These are phyloP conservation scores for Heterodera schachtii DNA, from an alignment of 1,140 invertebrate species.

Conservation along the genomic window DNA sequence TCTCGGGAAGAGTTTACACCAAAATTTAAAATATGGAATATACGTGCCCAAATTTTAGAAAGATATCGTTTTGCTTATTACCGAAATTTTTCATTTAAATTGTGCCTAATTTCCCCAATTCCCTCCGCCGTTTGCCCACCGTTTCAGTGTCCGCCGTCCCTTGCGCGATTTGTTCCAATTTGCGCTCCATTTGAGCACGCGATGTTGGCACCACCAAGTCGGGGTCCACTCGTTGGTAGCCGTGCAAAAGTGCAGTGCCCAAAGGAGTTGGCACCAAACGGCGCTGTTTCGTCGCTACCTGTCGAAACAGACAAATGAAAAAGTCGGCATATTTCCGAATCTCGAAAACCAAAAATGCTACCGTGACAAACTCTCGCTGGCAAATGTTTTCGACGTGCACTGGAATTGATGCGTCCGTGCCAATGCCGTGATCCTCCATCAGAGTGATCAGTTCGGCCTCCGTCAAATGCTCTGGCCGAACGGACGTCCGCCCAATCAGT, in stretches of 20 bases:
- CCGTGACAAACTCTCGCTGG: conserved; percentile 91
- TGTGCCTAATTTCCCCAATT: no score
- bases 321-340: not conserved
- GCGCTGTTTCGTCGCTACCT: conserved; percentile 61
- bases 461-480: conserved; percentile 93
- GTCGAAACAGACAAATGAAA: not conserved
- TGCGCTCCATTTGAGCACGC: conserved; percentile 92
- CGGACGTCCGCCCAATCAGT: conserved; percentile 84
- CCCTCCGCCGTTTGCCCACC: not conserved
- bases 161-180: conserved; percentile 79
- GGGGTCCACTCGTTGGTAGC: conserved; percentile 89
- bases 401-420: conserved; percentile 97
- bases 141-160: not conserved
- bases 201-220: conserved; percentile 92
- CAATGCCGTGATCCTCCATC: conserved; percentile 99
- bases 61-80: no score
- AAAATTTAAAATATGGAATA: no score
- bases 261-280: conserved; percentile 69
- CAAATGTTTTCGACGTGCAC: conserved; percentile 99
- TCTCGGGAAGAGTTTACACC: no score
- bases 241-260: conserved; percentile 94
- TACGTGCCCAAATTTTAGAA: no score
- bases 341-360: not conserved
- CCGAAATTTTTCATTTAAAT: no score
- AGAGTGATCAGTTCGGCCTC: conserved; percentile 94